A percentile compares a stretch with the other conserved stretches of the same genome.
These are phyloP conservation scores for Endotricha flammealis DNA, from an alignment of 2,888 invertebrate species.

Conservation along the genomic window DNA sequence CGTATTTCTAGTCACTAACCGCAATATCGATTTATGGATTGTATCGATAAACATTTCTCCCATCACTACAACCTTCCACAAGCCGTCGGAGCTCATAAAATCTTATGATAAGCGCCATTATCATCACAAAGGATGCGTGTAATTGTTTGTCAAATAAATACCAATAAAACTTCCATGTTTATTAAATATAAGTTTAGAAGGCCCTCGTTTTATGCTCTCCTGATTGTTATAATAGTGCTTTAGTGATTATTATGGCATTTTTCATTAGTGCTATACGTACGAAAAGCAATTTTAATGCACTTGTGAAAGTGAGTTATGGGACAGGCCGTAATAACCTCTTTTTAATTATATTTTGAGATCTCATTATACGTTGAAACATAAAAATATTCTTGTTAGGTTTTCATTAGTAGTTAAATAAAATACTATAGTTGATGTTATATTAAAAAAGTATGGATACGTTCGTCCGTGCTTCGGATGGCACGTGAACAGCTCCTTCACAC, in stretches of 20 bases:
- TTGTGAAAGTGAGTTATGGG: not conserved
- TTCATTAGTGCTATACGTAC: constrained; percentile 5
- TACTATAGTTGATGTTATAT: too few relatives aligned
- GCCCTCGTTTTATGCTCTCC: constrained; percentile 41
- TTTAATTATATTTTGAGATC: too few relatives aligned
- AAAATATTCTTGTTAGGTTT: too few relatives aligned
- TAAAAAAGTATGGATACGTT: too few relatives aligned
- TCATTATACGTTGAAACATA: too few relatives aligned
- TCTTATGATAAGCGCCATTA: constrained; percentile 70
- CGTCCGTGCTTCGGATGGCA: too few relatives aligned
- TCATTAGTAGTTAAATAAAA: too few relatives aligned
- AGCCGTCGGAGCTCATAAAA: constrained; percentile 57
- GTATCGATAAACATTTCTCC: constrained; percentile 22
- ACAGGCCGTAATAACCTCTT: constrained; percentile 7
- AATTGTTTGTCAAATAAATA: constrained; percentile 79
- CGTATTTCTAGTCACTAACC: too few relatives aligned
- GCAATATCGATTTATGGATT: too few relatives aligned
- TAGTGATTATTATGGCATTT: constrained; percentile 24
- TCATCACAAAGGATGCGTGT: constrained; percentile 75
- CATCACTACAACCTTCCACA: constrained; percentile 30
- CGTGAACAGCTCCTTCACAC: too few relatives aligned
- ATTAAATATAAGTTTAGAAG: constrained; percentile 70
- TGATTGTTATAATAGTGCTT: constrained; percentile 44
- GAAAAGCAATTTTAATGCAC: constrained; percentile 3
- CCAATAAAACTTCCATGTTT: constrained; percentile 73